A percentile compares a stretch with the other conserved stretches of the same genome.
Evolutionary conservation across 2,113 vertebrate species (phyloP).

Genomic region (Bettongia penicillata): DNA sequence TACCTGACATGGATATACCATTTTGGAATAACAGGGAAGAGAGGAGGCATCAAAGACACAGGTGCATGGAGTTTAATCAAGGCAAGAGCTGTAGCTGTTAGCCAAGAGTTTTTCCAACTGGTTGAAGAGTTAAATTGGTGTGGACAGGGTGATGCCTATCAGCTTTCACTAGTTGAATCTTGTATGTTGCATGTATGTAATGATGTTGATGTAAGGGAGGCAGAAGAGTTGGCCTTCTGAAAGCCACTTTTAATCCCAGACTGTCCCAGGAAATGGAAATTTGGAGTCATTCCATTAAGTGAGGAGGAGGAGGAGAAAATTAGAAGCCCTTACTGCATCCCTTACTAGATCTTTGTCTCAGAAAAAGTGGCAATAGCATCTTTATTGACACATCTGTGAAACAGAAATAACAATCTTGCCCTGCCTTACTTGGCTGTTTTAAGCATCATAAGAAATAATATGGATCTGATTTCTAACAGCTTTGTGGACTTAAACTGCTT

Average conservation of each 20-base stretch:
- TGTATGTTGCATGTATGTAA: not conserved
- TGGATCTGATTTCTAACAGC: not conserved
- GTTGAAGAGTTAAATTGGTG: conserved; percentile 21
- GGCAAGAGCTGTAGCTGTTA: conserved; percentile 61
- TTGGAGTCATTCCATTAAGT: not conserved
- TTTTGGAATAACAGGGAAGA: not conserved
- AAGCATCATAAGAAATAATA: conserved; percentile 34
- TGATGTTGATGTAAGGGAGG: not conserved
- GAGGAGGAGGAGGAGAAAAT: not conserved
- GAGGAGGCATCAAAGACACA: conserved; percentile 44
- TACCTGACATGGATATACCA: conserved; percentile 56
- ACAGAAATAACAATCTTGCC: not conserved
- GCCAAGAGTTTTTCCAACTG: conserved; percentile 56
- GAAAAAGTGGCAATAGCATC: not conserved
- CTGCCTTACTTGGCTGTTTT: not conserved
- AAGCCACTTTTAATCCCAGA: not conserved
- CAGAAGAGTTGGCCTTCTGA: not conserved
- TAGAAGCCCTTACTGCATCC: not conserved
- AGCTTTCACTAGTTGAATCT: not conserved
- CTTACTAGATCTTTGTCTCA: not conserved
- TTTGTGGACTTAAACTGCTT: not conserved
- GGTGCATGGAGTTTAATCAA: conserved; percentile 47
- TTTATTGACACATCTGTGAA: conserved; percentile 22
- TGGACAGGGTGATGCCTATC: conserved; percentile 5
- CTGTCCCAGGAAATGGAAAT: not conserved